phyloP scores from a whole-genome alignment of 2,888 invertebrate species.

The Seira sanloemensis region DNA sequence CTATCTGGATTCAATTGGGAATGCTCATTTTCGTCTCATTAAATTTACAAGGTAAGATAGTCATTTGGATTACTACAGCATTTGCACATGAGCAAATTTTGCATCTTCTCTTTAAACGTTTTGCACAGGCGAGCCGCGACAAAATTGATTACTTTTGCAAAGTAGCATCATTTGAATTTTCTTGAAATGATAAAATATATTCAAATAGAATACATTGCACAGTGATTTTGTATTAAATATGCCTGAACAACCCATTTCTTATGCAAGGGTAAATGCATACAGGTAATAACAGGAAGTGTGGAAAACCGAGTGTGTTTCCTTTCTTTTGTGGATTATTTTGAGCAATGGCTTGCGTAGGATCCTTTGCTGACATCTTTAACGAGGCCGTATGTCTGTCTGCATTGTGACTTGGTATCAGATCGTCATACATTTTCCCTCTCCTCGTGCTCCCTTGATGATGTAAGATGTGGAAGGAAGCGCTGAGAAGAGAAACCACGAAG shows the following conservation, averaged over 20 bases:
- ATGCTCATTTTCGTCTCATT: constrained; percentile 60
- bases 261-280: neutral
- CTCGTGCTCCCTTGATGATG: neutral
- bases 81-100: no score
- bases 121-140: no score
- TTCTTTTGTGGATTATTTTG: constrained; percentile 46
- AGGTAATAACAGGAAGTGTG: constrained; percentile 61
- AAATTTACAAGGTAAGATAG: constrained; percentile 56
- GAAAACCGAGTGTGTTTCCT: constrained; percentile 63
- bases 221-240: no score
- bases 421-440: neutral
- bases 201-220: no score
- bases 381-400: neutral
- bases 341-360: neutral
- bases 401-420: neutral
- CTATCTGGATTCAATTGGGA: constrained; percentile 60
- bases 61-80: no score
- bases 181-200: no score
- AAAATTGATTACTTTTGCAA: no score
- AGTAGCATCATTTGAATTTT: no score
- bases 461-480: neutral
- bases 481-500: neutral
- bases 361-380: neutral
- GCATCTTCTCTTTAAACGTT: no score
- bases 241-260: no score